A percentile compares a stretch with the other conserved stretches of the same genome.
Conservation (phyloP, 2,797 vertebrate species). For the Scolopax bukidnonensis region DNA sequence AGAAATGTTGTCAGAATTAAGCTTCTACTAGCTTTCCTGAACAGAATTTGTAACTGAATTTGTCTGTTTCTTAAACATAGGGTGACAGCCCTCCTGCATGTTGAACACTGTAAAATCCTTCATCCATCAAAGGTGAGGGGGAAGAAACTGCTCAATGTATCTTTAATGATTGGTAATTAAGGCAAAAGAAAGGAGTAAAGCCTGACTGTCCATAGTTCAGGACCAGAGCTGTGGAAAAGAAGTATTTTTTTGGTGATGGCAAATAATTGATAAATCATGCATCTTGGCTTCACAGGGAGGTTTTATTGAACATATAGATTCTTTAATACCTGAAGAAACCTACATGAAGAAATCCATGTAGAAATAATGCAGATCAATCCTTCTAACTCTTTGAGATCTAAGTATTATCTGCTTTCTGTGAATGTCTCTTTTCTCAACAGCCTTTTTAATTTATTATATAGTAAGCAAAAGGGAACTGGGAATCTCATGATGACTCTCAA, state of each 20-base stretch:
- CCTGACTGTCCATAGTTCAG: not conserved
- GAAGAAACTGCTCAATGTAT: not conserved
- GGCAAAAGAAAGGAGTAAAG: not conserved
- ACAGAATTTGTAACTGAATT: not conserved
- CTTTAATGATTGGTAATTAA: not conserved
- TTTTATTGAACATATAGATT: not conserved
- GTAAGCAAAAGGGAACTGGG: not conserved
- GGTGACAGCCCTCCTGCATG: not conserved
- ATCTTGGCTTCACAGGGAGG: not conserved
- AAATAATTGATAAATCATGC: not conserved
- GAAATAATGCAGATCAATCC: not conserved
- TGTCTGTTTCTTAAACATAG: not conserved
- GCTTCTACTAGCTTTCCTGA: not conserved
- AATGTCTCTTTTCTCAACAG: not conserved
- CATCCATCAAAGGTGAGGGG: not conserved
- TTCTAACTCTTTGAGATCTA: not conserved
- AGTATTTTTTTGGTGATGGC: not conserved
- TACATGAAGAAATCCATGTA: not conserved
- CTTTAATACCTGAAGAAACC: not conserved
- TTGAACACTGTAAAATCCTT: not conserved
- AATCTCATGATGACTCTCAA: not conserved
- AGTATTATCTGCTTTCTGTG: not conserved
- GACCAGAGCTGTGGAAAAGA: not conserved
- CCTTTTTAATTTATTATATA: not conserved
- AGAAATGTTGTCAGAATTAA: not conserved